phyloP scores from a whole-genome alignment of 2,113 vertebrate species.

The Nyctibius bracteatus region DNA sequence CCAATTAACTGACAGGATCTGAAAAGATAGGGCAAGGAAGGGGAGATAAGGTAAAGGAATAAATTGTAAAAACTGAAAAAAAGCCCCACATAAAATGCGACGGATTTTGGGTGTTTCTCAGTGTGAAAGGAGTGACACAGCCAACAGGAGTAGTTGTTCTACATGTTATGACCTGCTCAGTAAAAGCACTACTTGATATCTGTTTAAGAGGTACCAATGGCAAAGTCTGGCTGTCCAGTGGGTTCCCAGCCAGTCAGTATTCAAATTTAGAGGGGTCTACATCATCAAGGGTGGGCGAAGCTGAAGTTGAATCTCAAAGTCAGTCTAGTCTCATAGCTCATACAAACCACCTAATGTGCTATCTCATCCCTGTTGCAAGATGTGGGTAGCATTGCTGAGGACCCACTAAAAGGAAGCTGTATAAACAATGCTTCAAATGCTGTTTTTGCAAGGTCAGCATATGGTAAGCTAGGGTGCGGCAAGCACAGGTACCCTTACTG shows the following conservation, averaged over 20 bases:
- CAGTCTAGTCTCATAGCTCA: background rate
- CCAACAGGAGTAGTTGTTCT: background rate
- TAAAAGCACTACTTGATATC: background rate
- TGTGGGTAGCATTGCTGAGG: background rate
- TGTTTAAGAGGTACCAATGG: background rate
- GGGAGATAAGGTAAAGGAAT: background rate
- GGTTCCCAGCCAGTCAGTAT: background rate
- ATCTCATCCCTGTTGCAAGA: background rate
- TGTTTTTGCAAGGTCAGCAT: background rate
- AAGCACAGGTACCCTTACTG: background rate
- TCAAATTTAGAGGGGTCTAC: background rate
- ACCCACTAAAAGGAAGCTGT: background rate
- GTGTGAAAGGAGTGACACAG: background rate
- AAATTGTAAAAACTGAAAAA: background rate
- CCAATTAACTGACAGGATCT: slow-evolving; percentile 30
- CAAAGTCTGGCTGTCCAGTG: background rate
- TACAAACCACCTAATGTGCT: background rate
- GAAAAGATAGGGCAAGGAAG: background rate
- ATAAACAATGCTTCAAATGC: background rate
- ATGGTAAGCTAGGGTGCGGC: background rate
- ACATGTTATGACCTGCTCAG: background rate
- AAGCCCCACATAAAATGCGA: background rate
- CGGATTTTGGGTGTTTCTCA: background rate
- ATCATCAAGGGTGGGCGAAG: background rate
- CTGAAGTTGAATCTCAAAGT: background rate